These are phyloP conservation scores for Lithophane leautieri DNA, from an alignment of 2,888 invertebrate genomes.

Conservation along the genomic window DNA sequence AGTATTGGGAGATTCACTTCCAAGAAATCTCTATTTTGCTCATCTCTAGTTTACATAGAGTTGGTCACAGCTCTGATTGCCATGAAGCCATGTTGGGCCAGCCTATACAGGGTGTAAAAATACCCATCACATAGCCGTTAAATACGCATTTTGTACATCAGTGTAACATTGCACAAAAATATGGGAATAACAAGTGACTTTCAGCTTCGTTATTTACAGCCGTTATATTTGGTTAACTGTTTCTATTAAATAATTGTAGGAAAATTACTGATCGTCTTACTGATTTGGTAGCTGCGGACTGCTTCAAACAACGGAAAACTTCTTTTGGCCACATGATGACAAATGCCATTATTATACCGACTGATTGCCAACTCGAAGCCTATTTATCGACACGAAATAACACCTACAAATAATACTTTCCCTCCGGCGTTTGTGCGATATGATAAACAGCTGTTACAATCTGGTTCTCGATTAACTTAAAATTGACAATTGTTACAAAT, in stretches of 20 bases:
- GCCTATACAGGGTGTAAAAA: too few relatives aligned
- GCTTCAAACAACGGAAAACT: background rate
- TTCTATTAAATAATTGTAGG: background rate
- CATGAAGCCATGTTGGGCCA: background rate
- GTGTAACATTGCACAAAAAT: too few relatives aligned
- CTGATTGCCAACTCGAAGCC: slow-evolving; percentile 29
- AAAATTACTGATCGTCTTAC: background rate
- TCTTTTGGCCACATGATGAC: slow-evolving; percentile 23
- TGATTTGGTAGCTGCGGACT: slow-evolving; percentile 14
- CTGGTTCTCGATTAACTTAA: slow-evolving; percentile 49
- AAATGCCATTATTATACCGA: slow-evolving; percentile 43
- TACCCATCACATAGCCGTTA: too few relatives aligned
- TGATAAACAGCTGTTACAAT: slow-evolving; percentile 53
- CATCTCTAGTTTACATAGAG: background rate
- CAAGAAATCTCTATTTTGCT: background rate
- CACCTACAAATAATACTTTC: slow-evolving; percentile 49
- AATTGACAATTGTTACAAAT: slow-evolving; percentile 53
- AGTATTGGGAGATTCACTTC: background rate
- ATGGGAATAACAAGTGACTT: too few relatives aligned
- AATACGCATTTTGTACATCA: too few relatives aligned
- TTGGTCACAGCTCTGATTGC: background rate
- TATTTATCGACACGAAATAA: slow-evolving; percentile 39
- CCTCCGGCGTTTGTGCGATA: slow-evolving; percentile 41
- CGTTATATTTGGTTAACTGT: background rate
- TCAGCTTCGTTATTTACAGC: too few relatives aligned